Percentiles rank a stretch among this genome's conserved stretches.
These are phyloP conservation scores for Meloe dianella DNA, from an alignment of 2,888 invertebrate species.

Conservation along the genomic window DNA sequence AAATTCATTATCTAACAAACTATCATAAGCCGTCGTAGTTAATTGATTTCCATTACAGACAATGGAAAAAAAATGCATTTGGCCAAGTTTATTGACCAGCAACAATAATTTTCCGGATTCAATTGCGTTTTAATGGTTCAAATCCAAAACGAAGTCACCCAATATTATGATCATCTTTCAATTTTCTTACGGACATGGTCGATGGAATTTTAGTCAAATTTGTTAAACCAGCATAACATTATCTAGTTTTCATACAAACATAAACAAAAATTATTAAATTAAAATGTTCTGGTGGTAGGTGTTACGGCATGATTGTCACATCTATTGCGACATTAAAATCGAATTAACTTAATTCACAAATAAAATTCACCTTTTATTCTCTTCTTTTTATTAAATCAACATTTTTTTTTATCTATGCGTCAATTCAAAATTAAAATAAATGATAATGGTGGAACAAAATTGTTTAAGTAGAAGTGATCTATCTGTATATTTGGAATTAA, in stretches of 20 bases:
- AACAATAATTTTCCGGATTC: no score
- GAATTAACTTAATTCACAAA: conserved; percentile 53
- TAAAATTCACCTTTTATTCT: conserved; percentile 34
- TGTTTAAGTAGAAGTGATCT: no score
- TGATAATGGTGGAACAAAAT: no score
- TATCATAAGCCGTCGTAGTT: no score
- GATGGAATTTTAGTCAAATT: conserved; percentile 45
- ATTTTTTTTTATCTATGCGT: no score
- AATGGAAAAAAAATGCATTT: no score
- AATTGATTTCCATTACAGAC: no score
- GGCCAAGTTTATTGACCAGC: no score
- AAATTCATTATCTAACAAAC: no score
- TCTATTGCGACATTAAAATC: conserved; percentile 57
- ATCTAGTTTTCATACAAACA: conserved; percentile 49
- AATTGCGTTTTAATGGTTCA: no score
- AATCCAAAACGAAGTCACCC: no score
- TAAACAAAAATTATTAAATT: conserved; percentile 58
- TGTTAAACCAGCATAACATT: conserved; percentile 50
- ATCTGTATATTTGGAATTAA: neutral
- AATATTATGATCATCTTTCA: neutral
- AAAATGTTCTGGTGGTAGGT: conserved; percentile 59
- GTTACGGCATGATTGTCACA: conserved; percentile 60
- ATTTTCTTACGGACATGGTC: conserved; percentile 38
- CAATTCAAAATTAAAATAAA: neutral
- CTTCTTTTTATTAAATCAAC: conserved; percentile 33